Evolutionary conservation across 1,140 invertebrate species (phyloP).

Genomic region (Nephila pilipes): DNA sequence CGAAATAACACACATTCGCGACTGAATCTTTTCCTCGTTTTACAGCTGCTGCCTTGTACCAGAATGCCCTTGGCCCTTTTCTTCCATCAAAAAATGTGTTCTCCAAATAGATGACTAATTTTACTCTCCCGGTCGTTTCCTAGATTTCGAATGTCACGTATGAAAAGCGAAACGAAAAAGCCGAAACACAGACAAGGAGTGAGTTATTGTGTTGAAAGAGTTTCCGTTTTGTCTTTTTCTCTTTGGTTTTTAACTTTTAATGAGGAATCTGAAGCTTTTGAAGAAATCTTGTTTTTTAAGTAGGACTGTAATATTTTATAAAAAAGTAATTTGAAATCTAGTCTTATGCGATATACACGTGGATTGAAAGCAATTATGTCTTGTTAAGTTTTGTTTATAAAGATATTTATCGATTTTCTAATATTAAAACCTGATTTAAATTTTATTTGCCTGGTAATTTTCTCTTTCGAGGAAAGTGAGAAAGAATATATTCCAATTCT

Average conservation of each 20-base stretch:
- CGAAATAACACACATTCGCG: conserved; percentile 15
- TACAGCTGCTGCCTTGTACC: conserved; percentile 20
- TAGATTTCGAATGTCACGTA: conserved; percentile 29
- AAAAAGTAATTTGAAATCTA: too few species aligned
- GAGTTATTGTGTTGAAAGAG: neutral
- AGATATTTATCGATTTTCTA: too few species aligned
- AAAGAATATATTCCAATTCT: too few species aligned
- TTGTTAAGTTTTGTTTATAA: too few species aligned
- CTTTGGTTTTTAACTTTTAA: neutral
- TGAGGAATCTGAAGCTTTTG: neutral
- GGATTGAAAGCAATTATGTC: too few species aligned
- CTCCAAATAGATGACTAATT: conserved; percentile 38
- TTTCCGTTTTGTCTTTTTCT: neutral
- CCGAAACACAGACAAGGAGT: neutral
- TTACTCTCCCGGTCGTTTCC: conserved; percentile 16
- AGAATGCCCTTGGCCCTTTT: conserved; percentile 30
- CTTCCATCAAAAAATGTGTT: conserved; percentile 35
- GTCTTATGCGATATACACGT: too few species aligned
- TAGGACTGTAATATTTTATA: too few species aligned
- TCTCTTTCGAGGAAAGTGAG: too few species aligned
- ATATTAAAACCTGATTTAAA: too few species aligned
- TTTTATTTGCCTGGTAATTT: too few species aligned
- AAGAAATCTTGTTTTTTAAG: neutral
- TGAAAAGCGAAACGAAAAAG: neutral
- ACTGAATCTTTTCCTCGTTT: conserved; percentile 3